These are phyloP conservation scores for Amyelois transitella DNA, from an alignment of 1,140 invertebrate genomes.

Conservation along the genomic window DNA sequence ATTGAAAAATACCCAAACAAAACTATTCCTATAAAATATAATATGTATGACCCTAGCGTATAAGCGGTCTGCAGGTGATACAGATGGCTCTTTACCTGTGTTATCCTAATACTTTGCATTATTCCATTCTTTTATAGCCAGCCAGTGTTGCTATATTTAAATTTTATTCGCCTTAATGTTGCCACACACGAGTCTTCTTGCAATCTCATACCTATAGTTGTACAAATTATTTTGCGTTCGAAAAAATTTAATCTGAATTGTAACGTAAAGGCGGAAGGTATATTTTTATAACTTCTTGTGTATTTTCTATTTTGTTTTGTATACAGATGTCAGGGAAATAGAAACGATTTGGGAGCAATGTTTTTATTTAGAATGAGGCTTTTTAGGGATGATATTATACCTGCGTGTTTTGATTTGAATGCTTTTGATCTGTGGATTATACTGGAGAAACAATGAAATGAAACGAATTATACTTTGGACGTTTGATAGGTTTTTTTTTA, in stretches of 20 bases:
- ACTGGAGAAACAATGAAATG: neutral
- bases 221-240: constrained; percentile 17
- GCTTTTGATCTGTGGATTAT: constrained; percentile 1
- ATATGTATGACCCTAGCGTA: neutral
- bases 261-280: constrained; percentile 20
- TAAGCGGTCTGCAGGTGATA: neutral
- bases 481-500: neutral
- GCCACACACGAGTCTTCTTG: constrained; percentile 60
- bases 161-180: constrained; percentile 72
- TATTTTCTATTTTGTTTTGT: constrained; percentile 15
- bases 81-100: constrained; percentile 1
- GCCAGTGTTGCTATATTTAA: constrained; percentile 67
- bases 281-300: constrained; percentile 7
- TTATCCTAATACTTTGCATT: constrained; percentile 40
- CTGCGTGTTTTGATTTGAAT: constrained; percentile 53
- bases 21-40: neutral
- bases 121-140: constrained; percentile 60
- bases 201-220: constrained; percentile 59
- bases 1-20: neutral
- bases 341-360: constrained; percentile 65
- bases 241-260: neutral
- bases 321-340: constrained; percentile 61
- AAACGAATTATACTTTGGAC: neutral
- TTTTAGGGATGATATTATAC: constrained; percentile 58
- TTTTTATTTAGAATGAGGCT: constrained; percentile 69